phyloP scores from a whole-genome alignment of 37 sponge, comb jelly and placozoan genomes.

The Halisarca cf. caerulea region DNA sequence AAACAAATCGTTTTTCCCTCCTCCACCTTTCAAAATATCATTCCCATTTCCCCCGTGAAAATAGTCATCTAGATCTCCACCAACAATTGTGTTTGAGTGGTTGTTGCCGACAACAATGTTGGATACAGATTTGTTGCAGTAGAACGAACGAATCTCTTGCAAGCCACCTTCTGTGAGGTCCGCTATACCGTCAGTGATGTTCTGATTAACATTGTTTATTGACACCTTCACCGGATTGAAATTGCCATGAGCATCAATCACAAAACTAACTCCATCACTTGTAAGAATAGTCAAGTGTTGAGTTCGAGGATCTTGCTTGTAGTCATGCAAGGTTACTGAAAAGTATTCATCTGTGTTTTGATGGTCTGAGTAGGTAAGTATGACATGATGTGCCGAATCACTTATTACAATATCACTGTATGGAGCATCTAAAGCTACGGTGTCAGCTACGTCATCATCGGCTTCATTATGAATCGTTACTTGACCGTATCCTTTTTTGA shows the following conservation, averaged over 20 bases:
- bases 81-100: conserved; percentile 36
- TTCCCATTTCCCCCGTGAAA: conserved; percentile 14
- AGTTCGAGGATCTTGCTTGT: neutral
- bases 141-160: conserved; percentile 9
- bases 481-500: neutral
- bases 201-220: neutral
- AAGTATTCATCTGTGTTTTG: neutral
- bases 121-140: neutral
- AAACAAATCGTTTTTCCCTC: conserved; percentile 14
- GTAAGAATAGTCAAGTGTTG: neutral
- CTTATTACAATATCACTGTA: neutral
- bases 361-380: neutral
- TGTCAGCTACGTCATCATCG: neutral
- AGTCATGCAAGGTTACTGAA: neutral
- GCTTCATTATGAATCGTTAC: conserved; percentile 21
- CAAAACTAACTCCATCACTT: neutral
- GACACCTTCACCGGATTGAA: neutral
- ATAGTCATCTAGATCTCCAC: conserved; percentile 13
- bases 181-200: neutral
- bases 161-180: neutral
- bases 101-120: conserved; percentile 23
- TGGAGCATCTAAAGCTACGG: neutral
- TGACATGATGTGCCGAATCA: neutral
- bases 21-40: conserved; percentile 39
- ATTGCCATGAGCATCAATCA: neutral